phyloP scores from a whole-genome alignment of 35 echinoderm and acorn worm species.

The Strongylocentrotus purpuratus region DNA sequence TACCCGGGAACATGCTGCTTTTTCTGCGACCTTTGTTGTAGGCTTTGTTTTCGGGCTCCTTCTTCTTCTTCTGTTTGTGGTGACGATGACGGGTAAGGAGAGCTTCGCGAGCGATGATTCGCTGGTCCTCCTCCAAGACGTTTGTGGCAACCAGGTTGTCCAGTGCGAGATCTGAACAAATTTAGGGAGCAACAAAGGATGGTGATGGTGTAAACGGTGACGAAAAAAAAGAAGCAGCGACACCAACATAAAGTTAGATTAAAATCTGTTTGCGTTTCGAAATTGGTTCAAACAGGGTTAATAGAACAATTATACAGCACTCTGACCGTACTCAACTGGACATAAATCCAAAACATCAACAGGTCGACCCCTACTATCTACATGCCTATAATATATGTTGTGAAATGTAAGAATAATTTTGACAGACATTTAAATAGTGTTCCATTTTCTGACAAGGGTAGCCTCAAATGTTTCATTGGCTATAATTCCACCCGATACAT shows the following conservation, averaged over 20 bases:
- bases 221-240: not conserved
- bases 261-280: too few relatives aligned
- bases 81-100: conserved; percentile 80
- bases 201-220: not conserved
- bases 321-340: too few relatives aligned
- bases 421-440: too few relatives aligned
- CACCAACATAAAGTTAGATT: too few relatives aligned
- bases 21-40: conserved; percentile 72
- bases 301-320: too few relatives aligned
- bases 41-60: conserved; percentile 62
- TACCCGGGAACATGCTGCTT: conserved; percentile 90
- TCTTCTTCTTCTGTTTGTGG: conserved; percentile 89
- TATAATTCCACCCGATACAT: not conserved
- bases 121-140: conserved; percentile 62
- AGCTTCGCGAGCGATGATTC: conserved; percentile 64
- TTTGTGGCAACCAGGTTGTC: conserved; percentile 73
- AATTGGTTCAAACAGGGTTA: too few relatives aligned
- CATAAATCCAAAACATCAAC: too few relatives aligned
- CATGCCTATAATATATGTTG: too few relatives aligned
- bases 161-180: conserved; percentile 57
- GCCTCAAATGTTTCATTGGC: too few relatives aligned
- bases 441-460: too few relatives aligned
- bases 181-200: not conserved
- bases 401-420: too few relatives aligned
- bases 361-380: too few relatives aligned